These are phyloP conservation scores for Zapus hudsonius DNA, from an alignment of 2,113 vertebrate species.

Conservation along the genomic window DNA sequence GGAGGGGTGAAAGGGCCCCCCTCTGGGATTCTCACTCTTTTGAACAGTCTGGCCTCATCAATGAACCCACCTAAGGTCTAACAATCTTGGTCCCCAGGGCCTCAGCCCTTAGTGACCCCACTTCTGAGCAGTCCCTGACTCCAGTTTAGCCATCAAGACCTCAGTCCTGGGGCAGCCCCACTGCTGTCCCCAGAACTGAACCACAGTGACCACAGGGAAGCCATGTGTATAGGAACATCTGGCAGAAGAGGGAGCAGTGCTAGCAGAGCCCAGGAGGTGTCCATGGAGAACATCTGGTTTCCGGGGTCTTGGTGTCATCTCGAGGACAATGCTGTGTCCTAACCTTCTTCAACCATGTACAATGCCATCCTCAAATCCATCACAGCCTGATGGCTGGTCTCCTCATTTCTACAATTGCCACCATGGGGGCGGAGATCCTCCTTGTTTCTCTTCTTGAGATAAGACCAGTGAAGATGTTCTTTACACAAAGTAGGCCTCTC, in stretches of 20 bases:
- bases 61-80: background rate
- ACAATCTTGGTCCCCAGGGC: background rate
- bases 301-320: background rate
- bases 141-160: background rate
- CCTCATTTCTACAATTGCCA: accelerated
- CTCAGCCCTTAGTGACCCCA: background rate
- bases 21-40: background rate
- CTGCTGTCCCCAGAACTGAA: background rate
- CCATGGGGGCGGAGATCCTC: accelerated
- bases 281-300: background rate
- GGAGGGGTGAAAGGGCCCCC: too few species aligned
- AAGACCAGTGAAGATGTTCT: background rate
- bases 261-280: background rate
- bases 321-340: background rate
- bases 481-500: too few species aligned
- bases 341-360: too few species aligned
- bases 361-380: background rate
- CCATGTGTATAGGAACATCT: background rate
- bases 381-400: background rate
- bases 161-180: background rate
- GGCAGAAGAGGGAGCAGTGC: background rate
- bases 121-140: background rate
- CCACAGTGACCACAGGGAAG: background rate
- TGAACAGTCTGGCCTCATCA: background rate
- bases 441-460: background rate